These are phyloP conservation scores for Characodon lateralis DNA, from an alignment of 2,797 vertebrate genomes.

Conservation along the genomic window DNA sequence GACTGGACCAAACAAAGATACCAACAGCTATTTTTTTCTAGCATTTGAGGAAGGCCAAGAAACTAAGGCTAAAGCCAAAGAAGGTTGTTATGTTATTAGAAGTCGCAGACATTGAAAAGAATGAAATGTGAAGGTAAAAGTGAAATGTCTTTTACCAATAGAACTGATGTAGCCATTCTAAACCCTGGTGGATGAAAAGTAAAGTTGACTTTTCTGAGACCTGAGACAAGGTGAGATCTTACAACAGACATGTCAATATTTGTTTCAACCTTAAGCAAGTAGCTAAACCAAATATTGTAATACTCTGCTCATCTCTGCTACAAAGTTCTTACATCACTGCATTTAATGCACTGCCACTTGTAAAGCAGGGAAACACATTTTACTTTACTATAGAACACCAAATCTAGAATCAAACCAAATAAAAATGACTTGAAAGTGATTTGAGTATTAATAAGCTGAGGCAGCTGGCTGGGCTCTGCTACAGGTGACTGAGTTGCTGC, in stretches of 20 bases:
- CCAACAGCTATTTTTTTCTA: neutral
- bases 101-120: neutral
- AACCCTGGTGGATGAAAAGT: neutral
- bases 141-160: neutral
- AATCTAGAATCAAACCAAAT: slow-evolving; percentile 6
- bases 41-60: neutral
- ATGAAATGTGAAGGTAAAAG: neutral
- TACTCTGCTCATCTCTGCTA: neutral
- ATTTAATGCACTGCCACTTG: neutral
- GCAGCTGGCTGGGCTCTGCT: slow-evolving; percentile 27
- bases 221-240: neutral
- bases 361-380: slow-evolving; percentile 6
- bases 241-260: neutral
- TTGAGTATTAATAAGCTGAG: slow-evolving; percentile 31
- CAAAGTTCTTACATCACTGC: neutral
- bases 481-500: slow-evolving; percentile 30
- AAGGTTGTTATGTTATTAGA: neutral
- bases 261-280: neutral
- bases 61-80: neutral
- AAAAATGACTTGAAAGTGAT: slow-evolving; percentile 6
- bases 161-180: neutral
- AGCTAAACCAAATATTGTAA: neutral
- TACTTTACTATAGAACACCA: slow-evolving; percentile 2
- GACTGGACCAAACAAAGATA: neutral
- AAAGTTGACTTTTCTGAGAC: neutral